A percentile compares a stretch with the other conserved stretches of the same genome.
phyloP scores from a whole-genome alignment of 1,140 invertebrate genomes.

The Popillia japonica region DNA sequence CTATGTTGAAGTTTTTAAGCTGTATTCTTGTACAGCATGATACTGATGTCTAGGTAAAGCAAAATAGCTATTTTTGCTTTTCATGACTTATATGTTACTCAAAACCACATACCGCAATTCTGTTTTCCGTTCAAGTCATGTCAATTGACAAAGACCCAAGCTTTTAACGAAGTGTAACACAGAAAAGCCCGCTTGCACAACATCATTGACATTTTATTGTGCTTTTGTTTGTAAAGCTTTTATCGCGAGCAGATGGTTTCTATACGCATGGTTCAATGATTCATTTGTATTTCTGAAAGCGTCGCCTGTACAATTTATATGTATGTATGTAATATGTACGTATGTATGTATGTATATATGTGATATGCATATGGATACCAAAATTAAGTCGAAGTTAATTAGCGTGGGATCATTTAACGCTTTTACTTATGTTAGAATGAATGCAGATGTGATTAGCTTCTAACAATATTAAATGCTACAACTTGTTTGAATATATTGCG shows the following conservation, averaged over 20 bases:
- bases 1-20: no score
- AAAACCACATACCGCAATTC: no score
- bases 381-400: not conserved
- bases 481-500: no score
- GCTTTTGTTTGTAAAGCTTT: not conserved
- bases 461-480: not conserved
- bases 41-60: no score
- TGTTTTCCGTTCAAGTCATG: no score
- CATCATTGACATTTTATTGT: not conserved
- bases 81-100: no score
- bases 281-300: not conserved
- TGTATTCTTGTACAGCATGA: no score
- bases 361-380: no score
- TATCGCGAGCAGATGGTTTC: not conserved
- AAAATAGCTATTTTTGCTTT: no score
- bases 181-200: not conserved
- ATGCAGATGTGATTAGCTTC: not conserved
- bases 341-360: no score
- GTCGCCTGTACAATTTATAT: not conserved
- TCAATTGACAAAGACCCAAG: no score
- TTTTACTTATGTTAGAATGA: not conserved
- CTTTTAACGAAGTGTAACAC: not conserved
- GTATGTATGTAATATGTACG: not conserved
- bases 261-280: not conserved
- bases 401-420: not conserved